phyloP scores from a whole-genome alignment of 1,140 invertebrate genomes.

The Hylaeus volcanicus region DNA sequence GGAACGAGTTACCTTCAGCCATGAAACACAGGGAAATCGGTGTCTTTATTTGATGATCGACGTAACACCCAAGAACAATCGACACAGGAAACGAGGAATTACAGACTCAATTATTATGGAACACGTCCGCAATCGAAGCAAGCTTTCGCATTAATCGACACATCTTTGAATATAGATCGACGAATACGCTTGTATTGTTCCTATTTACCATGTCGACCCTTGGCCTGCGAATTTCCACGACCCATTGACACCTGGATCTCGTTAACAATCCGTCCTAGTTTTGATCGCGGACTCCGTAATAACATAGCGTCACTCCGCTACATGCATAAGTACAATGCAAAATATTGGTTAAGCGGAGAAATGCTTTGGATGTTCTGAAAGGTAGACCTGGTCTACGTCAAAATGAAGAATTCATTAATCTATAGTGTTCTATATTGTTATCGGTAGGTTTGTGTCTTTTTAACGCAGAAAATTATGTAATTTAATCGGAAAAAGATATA shows the following conservation, averaged over 20 bases:
- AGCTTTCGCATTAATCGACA: too few species aligned
- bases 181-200: background rate
- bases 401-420: too few species aligned
- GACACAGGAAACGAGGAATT: background rate
- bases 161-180: too few species aligned
- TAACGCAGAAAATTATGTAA: too few species aligned
- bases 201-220: background rate
- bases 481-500: too few species aligned
- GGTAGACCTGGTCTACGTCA: too few species aligned
- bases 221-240: background rate
- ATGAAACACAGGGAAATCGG: constrained; percentile 33
- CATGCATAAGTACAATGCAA: too few species aligned
- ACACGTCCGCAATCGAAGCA: background rate
- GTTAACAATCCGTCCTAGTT: background rate
- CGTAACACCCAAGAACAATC: background rate
- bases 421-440: too few species aligned
- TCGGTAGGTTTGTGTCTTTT: too few species aligned
- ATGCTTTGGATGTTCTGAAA: too few species aligned
- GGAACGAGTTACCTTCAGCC: constrained; percentile 45
- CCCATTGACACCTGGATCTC: constrained; percentile 1
- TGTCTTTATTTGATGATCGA: constrained; percentile 29
- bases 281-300: background rate
- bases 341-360: too few species aligned
- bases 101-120: background rate
- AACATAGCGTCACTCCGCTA: background rate